A percentile compares a stretch with the other conserved stretches of the same genome.
These are phyloP conservation scores for Eptatretus atami DNA, from an alignment of 2,797 vertebrate genomes.

Conservation along the genomic window DNA sequence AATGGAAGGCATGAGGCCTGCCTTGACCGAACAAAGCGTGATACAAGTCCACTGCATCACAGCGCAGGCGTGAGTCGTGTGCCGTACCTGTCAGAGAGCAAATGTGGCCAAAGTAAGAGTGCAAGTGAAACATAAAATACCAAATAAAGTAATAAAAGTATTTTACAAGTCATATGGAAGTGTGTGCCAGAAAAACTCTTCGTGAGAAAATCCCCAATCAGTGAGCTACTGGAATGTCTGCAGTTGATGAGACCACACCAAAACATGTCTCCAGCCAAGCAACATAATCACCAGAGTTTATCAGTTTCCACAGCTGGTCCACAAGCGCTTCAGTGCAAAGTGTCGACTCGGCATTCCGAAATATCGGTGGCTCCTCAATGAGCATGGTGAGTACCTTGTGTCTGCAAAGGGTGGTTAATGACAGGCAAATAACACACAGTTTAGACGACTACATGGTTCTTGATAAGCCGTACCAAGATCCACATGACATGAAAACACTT, in stretches of 20 bases:
- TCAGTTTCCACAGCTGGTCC: constrained; percentile 91
- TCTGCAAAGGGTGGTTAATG: constrained; percentile 16
- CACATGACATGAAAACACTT: no score
- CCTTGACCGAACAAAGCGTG: constrained; percentile 69
- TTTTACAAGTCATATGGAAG: no score
- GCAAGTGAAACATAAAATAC: no score
- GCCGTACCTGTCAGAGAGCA: constrained; percentile 30
- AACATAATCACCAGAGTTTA: constrained; percentile 56
- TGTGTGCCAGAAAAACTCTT: no score
- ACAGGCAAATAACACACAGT: not conserved
- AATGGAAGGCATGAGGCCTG: constrained; percentile 66
- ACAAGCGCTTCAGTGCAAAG: constrained; percentile 79
- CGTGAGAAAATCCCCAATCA: no score
- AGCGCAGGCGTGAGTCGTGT: constrained; percentile 85
- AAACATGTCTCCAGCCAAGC: no score
- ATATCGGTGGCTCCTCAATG: constrained; percentile 75
- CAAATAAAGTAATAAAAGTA: no score
- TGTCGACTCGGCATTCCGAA: constrained; percentile 48
- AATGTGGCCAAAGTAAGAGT: not conserved
- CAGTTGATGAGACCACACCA: no score
- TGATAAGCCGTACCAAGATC: no score
- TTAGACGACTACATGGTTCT: no score
- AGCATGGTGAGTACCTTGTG: constrained; percentile 74
- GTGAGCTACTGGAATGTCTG: no score
- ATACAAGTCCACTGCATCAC: constrained; percentile 74